Percentiles rank a stretch among this genome's conserved stretches.
These are phyloP conservation scores for Micropoecilia bifurca DNA, from an alignment of 2,797 vertebrate species.

Conservation along the genomic window DNA sequence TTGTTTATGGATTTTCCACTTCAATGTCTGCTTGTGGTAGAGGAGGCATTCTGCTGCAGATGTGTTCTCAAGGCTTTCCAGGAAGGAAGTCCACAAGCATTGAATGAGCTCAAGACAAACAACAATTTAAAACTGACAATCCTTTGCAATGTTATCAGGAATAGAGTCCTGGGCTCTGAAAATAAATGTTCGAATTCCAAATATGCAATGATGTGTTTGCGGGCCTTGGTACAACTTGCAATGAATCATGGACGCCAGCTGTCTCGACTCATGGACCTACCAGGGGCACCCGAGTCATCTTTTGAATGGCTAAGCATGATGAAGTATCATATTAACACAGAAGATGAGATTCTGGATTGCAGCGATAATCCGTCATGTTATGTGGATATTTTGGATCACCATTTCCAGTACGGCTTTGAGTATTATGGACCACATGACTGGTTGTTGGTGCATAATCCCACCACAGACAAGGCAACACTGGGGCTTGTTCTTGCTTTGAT, in stretches of 20 bases:
- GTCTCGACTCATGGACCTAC: conserved; percentile 67
- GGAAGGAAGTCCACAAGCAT: conserved; percentile 31
- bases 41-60: conserved; percentile 81
- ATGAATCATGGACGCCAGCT: conserved; percentile 82
- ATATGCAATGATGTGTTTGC: conserved; percentile 62
- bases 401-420: conserved; percentile 84
- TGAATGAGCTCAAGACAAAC: conserved; percentile 52
- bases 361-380: conserved; percentile 60
- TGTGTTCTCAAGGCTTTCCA: conserved; percentile 67
- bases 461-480: conserved; percentile 80
- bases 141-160: conserved; percentile 68
- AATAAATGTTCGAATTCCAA: conserved; percentile 36
- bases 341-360: conserved; percentile 22
- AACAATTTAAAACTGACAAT: conserved; percentile 71
- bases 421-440: conserved; percentile 82
- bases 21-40: conserved; percentile 86
- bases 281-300: conserved; percentile 69
- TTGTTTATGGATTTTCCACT: conserved; percentile 80
- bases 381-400: conserved; percentile 80
- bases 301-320: conserved; percentile 88
- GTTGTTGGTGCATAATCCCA: conserved; percentile 73
- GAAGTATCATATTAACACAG: conserved; percentile 80
- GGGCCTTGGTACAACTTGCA: conserved; percentile 75
- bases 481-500: conserved; percentile 84
- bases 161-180: conserved; percentile 45